phyloP scores from a whole-genome alignment of 2,113 vertebrate genomes.

The Marmota flaviventris region DNA sequence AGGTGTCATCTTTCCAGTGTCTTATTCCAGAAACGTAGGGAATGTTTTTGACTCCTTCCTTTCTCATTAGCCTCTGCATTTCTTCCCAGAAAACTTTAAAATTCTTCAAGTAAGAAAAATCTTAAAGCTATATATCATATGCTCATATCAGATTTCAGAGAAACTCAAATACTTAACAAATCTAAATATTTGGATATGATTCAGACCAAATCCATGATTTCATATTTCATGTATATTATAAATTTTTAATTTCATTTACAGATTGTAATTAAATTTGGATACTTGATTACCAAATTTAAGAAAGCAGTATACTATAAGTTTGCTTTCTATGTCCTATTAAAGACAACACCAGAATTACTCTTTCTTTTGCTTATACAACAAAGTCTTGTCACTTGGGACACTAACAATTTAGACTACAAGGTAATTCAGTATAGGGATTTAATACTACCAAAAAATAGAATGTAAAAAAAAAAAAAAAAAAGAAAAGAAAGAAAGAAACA shows the following conservation, averaged over 20 bases:
- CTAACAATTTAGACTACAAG: constrained; percentile 20
- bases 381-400: not conserved
- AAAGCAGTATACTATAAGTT: not conserved
- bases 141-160: not conserved
- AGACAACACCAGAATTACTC: not conserved
- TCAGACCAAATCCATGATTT: not conserved
- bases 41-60: not conserved
- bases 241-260: not conserved
- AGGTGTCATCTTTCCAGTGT: not conserved
- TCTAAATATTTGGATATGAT: not conserved
- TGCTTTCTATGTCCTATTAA: not conserved
- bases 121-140: not conserved
- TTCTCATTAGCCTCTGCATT: not conserved
- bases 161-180: constrained; percentile 9
- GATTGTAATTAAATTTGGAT: constrained; percentile 28
- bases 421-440: not conserved
- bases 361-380: not conserved
- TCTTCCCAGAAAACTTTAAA: constrained; percentile 12
- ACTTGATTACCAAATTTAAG: constrained; percentile 11
- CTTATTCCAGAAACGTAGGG: not conserved
- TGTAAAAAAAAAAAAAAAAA: not conserved
- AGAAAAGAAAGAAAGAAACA: not conserved
- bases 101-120: constrained; percentile 45
- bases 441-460: not conserved
- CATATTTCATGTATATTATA: not conserved